Base-by-base conservation (phyloP, 23 tunicate species). In the Aplidium turbinatum region DNA sequence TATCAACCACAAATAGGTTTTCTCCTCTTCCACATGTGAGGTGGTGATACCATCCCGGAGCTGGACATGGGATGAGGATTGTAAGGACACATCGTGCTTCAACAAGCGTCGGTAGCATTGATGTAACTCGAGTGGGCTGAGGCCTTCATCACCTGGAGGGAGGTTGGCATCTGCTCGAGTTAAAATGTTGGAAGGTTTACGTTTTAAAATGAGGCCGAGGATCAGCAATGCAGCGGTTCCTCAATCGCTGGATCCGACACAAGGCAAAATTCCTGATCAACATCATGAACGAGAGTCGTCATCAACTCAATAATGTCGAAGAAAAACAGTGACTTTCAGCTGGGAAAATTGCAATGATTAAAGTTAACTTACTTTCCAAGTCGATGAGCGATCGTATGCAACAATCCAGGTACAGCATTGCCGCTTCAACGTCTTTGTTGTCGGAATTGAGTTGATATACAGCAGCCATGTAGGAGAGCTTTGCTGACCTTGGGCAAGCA, bases 381-480 rank as follows among this genome's bases (percentile, higher is more conserved):
- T 88, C 83, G 28, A 81, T 9, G 31, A 58, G 67, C 45, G 86
- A 23, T 3, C 82, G 26, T n/a, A 81, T 32, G 63, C 85, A 76
- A 31, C 78, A 62, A 58, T 88, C 96, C 57, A 88, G 50, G 51
- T 88, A 88, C 13, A 60, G 66, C 58, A 88, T 47, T 1, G 86
- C 96, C 2, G 96, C 96, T 58, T 81, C 87, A 13, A 50, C 58
- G 54, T 88, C 96, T 1, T 31, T 38, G 39, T 78, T 73, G 46
- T 81, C 87, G 2, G 51, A 70, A 39, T 67, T 82, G 0, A 76
- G 67, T 51, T 88, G 96, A 40, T 82, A 81, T 58, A 88, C n/a
- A 21, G 96, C 87, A 32, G 96, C 87, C 62, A 51, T 84, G 73
- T 75, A 88, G 26, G 88, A 67, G 33, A 88, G 75, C 39, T 70